Base-by-base conservation (phyloP, 2,888 invertebrate species). In the Eulithis prunata region DNA sequence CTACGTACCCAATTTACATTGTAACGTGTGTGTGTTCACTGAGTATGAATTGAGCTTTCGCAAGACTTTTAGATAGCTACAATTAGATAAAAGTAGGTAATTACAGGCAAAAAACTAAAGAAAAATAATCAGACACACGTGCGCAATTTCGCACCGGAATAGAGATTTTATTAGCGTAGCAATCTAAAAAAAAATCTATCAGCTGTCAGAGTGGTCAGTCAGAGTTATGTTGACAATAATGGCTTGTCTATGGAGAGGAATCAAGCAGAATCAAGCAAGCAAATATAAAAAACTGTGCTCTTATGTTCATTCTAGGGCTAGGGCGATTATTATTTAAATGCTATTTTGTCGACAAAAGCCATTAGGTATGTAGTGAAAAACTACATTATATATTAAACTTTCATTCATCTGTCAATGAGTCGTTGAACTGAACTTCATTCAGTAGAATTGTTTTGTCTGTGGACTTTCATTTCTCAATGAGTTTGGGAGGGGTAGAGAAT, bases 401-500 rank as follows among this genome's bases (percentile, higher is more conserved):
- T 73, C 68, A 64, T 71, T 71, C 71, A 58, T 28, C 58, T 69
- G 75, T 32, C 6, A 70, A 72, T 51, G 72, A 74, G 75, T 77
- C 76, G 70, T 71, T 75, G 32, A 4, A 32, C 32, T 32, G 74
- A 74, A 73, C 73, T 68, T 57, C 59, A 77, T 81, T 77, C 77
- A 77, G 75, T 64, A 70, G 52, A 66, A 68, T 71, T 75, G 72
- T 73, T 62, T 71, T 78, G 83, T 84, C 86, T 89, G 87, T 88
- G 85, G 84, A 78, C 84, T 86, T 87, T 88, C 86, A 90, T 89
- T 89, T 87, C 88, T 85, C 84, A 88, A 88, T 90, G 87, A 89
- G 88, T 89, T 89, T 88, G 90, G 90, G 91, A 91, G 90, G 91
- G 91, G 90, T 90, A 84, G 78, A 89, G 82, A 89, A 87, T 91